A percentile compares a stretch with the other conserved stretches of the same genome.
Conservation (phyloP, 2,113 vertebrate species). For the Natator depressus region DNA sequence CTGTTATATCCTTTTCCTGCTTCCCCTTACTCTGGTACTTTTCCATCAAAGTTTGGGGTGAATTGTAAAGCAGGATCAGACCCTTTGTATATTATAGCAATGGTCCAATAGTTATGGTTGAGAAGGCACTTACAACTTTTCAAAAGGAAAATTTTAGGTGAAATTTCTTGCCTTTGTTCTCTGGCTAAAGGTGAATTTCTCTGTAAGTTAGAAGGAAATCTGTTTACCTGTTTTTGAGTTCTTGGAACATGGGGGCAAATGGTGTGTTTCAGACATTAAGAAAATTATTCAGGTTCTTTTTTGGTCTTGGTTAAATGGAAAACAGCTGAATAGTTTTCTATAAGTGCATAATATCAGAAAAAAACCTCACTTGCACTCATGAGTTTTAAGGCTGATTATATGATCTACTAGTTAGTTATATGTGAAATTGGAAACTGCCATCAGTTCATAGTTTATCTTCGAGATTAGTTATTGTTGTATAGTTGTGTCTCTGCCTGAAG, state of each 20-base stretch:
- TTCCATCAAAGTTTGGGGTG: too few species aligned
- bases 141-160: background rate
- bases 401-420: background rate
- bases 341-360: rapidly evolving
- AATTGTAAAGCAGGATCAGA: too few species aligned
- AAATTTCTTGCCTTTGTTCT: background rate
- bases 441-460: background rate
- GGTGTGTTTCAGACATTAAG: background rate
- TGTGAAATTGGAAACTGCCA: background rate
- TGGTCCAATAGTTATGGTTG: background rate
- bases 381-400: background rate
- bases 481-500: background rate
- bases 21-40: background rate
- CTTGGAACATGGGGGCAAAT: background rate
- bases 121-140: background rate
- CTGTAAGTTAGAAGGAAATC: background rate
- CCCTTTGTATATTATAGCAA: background rate
- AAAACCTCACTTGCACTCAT: background rate
- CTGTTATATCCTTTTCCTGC: background rate
- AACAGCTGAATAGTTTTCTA: background rate
- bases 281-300: background rate
- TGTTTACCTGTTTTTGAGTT: background rate
- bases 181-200: background rate
- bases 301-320: background rate
- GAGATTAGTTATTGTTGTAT: background rate